Evolutionary conservation across 2,797 vertebrate genomes (phyloP).

Genomic region (Lacerta agilis): DNA sequence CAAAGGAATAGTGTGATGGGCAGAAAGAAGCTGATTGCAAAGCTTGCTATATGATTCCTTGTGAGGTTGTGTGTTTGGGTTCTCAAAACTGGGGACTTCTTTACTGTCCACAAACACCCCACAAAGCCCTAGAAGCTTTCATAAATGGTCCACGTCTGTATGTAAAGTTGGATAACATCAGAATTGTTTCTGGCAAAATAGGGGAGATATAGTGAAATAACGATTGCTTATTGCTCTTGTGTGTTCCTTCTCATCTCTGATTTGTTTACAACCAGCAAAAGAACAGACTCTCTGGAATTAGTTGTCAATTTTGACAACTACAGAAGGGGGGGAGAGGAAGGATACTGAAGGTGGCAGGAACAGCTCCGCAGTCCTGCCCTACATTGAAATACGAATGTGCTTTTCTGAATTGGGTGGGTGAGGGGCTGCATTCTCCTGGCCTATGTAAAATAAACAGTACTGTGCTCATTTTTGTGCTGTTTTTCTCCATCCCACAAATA

Average conservation of each 20-base stretch:
- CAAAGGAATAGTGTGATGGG: neutral
- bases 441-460: neutral
- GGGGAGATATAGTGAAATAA: neutral
- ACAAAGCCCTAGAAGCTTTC: neutral
- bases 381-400: neutral
- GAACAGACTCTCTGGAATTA: neutral
- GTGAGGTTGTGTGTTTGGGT: neutral
- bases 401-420: neutral
- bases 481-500: no score
- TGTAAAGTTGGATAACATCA: neutral
- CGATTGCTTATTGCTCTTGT: neutral
- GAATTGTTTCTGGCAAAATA: neutral
- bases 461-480: no score
- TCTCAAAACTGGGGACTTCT: neutral
- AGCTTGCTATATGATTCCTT: neutral
- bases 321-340: neutral
- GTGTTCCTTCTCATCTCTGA: neutral
- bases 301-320: neutral
- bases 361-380: neutral
- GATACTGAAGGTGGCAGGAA: neutral
- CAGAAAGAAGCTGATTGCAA: neutral
- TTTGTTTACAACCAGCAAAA: neutral
- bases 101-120: neutral
- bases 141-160: neutral
- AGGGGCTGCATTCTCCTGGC: neutral